Percentiles rank a stretch among this genome's conserved stretches.
These are phyloP conservation scores for Drosophila bunnanda DNA, from an alignment of 2,888 invertebrate species.

Conservation along the genomic window DNA sequence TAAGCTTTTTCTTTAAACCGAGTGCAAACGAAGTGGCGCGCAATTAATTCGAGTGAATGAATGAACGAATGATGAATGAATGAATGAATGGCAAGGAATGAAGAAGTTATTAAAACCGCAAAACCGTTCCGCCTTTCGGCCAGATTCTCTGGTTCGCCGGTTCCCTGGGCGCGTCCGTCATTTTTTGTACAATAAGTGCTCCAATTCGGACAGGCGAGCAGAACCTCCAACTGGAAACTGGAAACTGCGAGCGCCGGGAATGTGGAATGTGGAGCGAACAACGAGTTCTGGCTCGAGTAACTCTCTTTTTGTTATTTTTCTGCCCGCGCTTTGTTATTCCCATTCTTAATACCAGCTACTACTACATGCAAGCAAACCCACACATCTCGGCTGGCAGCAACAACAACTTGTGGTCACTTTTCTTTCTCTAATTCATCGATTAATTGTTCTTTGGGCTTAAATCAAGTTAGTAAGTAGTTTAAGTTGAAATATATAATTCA, in stretches of 20 bases:
- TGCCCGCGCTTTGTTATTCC: neutral
- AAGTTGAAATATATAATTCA: neutral
- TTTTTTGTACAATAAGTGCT: slow-evolving; percentile 85
- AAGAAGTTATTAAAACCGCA: neutral
- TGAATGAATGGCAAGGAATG: neutral
- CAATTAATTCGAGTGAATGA: neutral
- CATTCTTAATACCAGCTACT: neutral
- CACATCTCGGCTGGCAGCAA: neutral
- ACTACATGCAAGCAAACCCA: neutral
- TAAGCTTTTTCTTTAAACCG: neutral
- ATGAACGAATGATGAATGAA: neutral
- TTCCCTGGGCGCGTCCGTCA: slow-evolving; percentile 20
- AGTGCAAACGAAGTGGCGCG: neutral
- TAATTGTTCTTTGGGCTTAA: neutral
- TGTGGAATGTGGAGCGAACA: slow-evolving; percentile 17
- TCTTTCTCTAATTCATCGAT: neutral
- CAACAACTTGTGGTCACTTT: neutral
- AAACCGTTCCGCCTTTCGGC: neutral
- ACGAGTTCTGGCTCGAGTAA: slow-evolving; percentile 16
- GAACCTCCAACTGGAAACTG: slow-evolving; percentile 51
- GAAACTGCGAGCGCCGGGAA: slow-evolving; percentile 9
- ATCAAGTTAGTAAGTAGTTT: neutral
- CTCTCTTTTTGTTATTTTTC: slow-evolving; percentile 2
- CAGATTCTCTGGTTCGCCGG: neutral
- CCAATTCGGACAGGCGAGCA: slow-evolving; percentile 85